A percentile compares a stretch with the other conserved stretches of the same genome.
Conservation (phyloP, 2,888 invertebrate genomes). For the Arenicola marina region DNA sequence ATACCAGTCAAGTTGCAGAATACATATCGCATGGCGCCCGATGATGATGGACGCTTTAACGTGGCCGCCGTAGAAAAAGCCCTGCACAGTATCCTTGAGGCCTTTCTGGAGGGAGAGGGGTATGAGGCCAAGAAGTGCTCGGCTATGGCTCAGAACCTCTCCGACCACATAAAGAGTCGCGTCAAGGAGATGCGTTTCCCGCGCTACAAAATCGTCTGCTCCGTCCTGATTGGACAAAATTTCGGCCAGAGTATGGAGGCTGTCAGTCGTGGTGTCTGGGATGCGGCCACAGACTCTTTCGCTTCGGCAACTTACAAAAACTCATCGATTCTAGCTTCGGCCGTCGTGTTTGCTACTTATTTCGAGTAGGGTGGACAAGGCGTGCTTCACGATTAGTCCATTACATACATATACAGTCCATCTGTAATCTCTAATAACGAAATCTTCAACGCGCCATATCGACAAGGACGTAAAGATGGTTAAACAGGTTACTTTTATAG, state of each 20-base stretch:
- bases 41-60: slow-evolving; percentile 18
- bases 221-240: slow-evolving; percentile 14
- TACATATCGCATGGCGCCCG: slow-evolving; percentile 3
- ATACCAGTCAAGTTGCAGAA: slow-evolving; percentile 1
- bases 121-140: slow-evolving; percentile 48
- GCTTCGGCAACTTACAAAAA: slow-evolving; percentile 17
- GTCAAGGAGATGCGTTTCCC: slow-evolving; percentile 19
- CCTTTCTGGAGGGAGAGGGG: slow-evolving; percentile 47
- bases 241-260: slow-evolving; percentile 10
- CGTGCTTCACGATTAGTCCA: no score
- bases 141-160: slow-evolving; percentile 43
- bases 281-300: slow-evolving; percentile 14
- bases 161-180: slow-evolving; percentile 37
- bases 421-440: no score
- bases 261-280: slow-evolving; percentile 22
- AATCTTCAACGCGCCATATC: no score
- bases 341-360: slow-evolving; percentile 17
- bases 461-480: no score
- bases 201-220: slow-evolving; percentile 21
- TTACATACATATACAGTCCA: no score
- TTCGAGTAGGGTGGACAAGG: slow-evolving; percentile 43
- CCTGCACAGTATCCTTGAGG: slow-evolving; percentile 41
- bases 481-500: no score
- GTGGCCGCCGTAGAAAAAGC: slow-evolving; percentile 37
- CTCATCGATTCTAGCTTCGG: slow-evolving; percentile 13